phyloP scores from a whole-genome alignment of 2,797 vertebrate species.

The Enteromius argenteus region DNA sequence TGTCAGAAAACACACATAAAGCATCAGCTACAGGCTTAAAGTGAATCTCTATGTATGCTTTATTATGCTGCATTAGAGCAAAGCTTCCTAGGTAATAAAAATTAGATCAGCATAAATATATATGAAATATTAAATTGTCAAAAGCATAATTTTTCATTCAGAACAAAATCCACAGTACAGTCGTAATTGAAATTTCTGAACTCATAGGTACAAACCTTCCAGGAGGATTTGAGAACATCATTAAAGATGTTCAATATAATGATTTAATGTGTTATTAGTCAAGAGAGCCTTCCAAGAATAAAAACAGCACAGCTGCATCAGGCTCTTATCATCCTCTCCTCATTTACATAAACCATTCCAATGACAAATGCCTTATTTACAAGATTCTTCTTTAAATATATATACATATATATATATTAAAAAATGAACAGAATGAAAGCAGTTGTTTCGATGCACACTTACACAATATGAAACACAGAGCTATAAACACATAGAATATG shows the following conservation, averaged over 20 bases:
- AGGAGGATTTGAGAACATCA: neutral
- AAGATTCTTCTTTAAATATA: neutral
- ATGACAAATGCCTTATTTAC: neutral
- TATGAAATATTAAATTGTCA: neutral
- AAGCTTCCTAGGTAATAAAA: neutral
- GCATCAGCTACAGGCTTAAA: neutral
- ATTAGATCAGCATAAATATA: neutral
- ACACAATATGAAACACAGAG: neutral
- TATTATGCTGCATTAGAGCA: neutral
- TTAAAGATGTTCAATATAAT: neutral
- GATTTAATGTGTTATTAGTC: conserved; percentile 9
- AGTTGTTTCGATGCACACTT: neutral
- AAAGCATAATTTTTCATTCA: neutral
- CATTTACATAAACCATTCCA: neutral
- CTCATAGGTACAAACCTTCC: neutral
- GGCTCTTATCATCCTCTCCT: neutral
- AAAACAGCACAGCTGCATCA: neutral
- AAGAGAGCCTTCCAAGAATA: neutral
- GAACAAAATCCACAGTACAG: neutral
- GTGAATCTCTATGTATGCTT: neutral
- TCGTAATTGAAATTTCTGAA: neutral
- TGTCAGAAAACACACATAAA: neutral
- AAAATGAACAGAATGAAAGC: neutral
- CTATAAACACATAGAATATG: neutral
- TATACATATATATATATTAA: too few species aligned